Conservation (phyloP, 2,113 vertebrate species). For the Paralichthys olivaceus region DNA sequence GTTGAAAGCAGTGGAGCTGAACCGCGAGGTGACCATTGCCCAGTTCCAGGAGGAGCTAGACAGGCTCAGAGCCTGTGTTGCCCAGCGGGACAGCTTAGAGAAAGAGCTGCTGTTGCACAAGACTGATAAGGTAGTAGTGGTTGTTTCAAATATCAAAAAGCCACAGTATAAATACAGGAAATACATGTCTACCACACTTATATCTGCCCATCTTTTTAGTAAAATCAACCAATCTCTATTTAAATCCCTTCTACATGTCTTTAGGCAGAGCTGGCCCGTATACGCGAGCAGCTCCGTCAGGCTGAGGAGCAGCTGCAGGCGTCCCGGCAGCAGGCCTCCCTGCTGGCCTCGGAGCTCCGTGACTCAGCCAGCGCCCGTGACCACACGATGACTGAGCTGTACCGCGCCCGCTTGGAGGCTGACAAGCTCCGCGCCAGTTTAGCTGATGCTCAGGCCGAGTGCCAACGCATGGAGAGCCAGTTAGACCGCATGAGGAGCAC, state of each 20-base stretch:
- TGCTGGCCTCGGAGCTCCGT: conserved; percentile 92
- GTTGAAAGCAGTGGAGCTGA: conserved; percentile 93
- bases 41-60: conserved; percentile 95
- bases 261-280: conserved; percentile 85
- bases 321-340: conserved; percentile 88
- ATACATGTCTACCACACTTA: not conserved
- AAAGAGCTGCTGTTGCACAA: conserved; percentile 85
- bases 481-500: conserved; percentile 79
- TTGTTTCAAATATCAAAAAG: not conserved
- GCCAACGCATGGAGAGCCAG: conserved; percentile 77
- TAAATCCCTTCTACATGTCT: not conserved
- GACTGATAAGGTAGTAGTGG: conserved; percentile 83
- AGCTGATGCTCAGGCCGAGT: conserved; percentile 86
- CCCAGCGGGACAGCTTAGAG: conserved; percentile 88
- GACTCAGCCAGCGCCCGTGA: conserved; percentile 90
- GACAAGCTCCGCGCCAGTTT: conserved; percentile 81
- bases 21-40: conserved; percentile 91
- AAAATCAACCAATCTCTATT: not conserved
- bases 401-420: conserved; percentile 88
- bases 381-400: conserved; percentile 92
- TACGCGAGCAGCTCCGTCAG: conserved; percentile 92
- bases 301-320: conserved; percentile 94
- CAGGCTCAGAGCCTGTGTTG: conserved; percentile 86
- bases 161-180: not conserved
- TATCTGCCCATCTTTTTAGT: not conserved